Evolutionary conservation across 2,888 invertebrate species (phyloP).

Genomic region (Polietes domitor): DNA sequence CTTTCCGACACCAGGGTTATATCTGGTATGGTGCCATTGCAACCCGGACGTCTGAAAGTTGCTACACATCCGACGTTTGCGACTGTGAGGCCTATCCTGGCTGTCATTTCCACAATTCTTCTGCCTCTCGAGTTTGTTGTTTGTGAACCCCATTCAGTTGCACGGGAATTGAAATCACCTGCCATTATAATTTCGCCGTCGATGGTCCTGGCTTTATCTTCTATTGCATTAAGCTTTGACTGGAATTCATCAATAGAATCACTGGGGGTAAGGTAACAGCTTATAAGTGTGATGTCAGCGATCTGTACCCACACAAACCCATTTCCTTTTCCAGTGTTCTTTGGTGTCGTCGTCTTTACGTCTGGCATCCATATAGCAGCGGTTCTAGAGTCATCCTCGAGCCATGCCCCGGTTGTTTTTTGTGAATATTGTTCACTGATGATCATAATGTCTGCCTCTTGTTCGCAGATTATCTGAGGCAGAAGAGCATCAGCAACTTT

Average conservation of each 20-base stretch:
- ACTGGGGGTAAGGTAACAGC: neutral
- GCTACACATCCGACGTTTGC: slow-evolving; percentile 37
- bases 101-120: slow-evolving; percentile 55
- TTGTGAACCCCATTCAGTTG: no score
- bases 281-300: no score
- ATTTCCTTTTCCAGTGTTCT: slow-evolving; percentile 10
- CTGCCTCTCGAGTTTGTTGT: slow-evolving; percentile 37
- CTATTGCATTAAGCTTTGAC: no score
- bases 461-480: neutral
- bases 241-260: no score
- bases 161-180: no score
- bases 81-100: slow-evolving; percentile 46
- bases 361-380: slow-evolving; percentile 45
- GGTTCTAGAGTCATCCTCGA: slow-evolving; percentile 25
- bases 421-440: slow-evolving; percentile 22
- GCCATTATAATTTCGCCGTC: no score
- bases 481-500: slow-evolving; percentile 4
- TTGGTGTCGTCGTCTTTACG: neutral
- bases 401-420: slow-evolving; percentile 35
- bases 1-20: slow-evolving; percentile 42
- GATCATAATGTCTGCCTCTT: neutral
- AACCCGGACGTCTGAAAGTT: slow-evolving; percentile 49
- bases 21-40: slow-evolving; percentile 49
- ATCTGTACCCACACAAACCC: slow-evolving; percentile 17
- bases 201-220: no score